Conservation (phyloP, 2,888 invertebrate genomes). For the Mycalesis mineus region DNA sequence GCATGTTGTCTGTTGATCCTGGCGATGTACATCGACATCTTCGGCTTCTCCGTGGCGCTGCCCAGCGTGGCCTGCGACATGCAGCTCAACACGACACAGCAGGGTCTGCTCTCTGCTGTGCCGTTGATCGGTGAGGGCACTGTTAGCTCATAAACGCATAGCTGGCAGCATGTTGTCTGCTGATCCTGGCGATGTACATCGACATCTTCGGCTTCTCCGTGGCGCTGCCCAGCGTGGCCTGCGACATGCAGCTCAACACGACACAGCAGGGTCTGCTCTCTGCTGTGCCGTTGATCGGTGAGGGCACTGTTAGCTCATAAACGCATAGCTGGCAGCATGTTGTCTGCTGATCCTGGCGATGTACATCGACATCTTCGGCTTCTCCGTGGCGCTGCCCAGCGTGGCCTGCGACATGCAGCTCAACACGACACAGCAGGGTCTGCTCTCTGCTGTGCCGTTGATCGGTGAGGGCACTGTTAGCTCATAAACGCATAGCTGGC, state of each 20-base stretch:
- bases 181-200: slow-evolving; percentile 62
- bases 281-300: slow-evolving; percentile 60
- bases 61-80: slow-evolving; percentile 85
- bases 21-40: slow-evolving; percentile 64
- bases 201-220: slow-evolving; percentile 66
- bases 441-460: slow-evolving; percentile 69
- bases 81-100: slow-evolving; percentile 77
- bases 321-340: slow-evolving; percentile 59
- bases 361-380: slow-evolving; percentile 64
- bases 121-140: slow-evolving; percentile 52
- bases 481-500: slow-evolving; percentile 40
- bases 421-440: slow-evolving; percentile 80
- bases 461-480: slow-evolving; percentile 42
- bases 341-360: slow-evolving; percentile 66
- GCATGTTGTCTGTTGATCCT: slow-evolving; percentile 72
- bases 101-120: slow-evolving; percentile 78
- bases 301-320: slow-evolving; percentile 3
- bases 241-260: slow-evolving; percentile 81
- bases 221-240: slow-evolving; percentile 82
- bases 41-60: slow-evolving; percentile 70
- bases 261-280: slow-evolving; percentile 80
- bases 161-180: slow-evolving; percentile 72
- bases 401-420: slow-evolving; percentile 83
- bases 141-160: background rate
- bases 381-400: slow-evolving; percentile 79